A percentile compares a stretch with the other conserved stretches of the same genome.
These are phyloP conservation scores for Piprites chloris DNA, from an alignment of 2,113 vertebrate genomes.

Conservation along the genomic window DNA sequence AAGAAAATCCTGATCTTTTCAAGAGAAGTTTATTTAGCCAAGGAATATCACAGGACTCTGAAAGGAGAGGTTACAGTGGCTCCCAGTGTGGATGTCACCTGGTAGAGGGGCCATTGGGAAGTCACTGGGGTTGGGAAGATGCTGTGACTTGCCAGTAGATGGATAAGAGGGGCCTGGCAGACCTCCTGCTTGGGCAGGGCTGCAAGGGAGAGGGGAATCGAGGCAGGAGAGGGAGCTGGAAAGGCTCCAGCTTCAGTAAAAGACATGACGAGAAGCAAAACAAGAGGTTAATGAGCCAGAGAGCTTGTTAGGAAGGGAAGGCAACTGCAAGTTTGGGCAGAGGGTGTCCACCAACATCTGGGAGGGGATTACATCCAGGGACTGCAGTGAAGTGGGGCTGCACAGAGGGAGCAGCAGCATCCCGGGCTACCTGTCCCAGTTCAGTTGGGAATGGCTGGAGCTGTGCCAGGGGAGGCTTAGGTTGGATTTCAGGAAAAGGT, in stretches of 20 bases:
- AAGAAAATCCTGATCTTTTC: not conserved
- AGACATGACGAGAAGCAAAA: not conserved
- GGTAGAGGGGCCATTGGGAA: not conserved
- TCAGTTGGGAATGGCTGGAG: not conserved
- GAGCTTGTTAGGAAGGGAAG: not conserved
- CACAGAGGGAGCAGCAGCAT: not conserved
- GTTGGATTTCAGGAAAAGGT: not conserved
- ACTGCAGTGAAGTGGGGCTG: not conserved
- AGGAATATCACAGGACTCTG: not conserved
- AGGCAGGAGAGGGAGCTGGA: not conserved
- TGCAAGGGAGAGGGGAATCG: not conserved
- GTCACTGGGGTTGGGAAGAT: not conserved
- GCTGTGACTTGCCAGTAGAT: not conserved
- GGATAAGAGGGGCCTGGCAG: not conserved
- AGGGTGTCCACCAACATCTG: not conserved
- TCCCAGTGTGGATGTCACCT: not conserved
- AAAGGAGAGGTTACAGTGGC: not conserved
- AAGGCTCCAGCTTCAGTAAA: not conserved
- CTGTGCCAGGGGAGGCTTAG: not conserved
- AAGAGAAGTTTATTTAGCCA: not conserved
- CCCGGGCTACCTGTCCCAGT: not conserved
- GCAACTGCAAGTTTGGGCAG: not conserved
- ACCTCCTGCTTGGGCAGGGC: not conserved
- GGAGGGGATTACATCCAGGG: not conserved
- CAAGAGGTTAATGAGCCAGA: not conserved